Evolutionary conservation across 2,888 invertebrate species (phyloP).

Genomic region (Gymnocheta viridis): DNA sequence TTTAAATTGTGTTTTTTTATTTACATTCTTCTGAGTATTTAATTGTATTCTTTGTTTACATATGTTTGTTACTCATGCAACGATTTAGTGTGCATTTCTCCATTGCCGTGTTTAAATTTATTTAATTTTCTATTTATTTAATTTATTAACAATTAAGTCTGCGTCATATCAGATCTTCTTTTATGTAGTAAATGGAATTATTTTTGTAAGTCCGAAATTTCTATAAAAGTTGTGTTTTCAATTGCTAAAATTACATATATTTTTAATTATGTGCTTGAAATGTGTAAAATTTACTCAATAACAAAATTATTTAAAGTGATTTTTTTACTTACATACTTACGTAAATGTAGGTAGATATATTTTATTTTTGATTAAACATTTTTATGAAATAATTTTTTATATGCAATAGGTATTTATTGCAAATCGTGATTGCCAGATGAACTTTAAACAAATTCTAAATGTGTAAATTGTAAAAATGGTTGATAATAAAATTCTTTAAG

Average conservation of each 20-base stretch:
- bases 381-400: too few species aligned
- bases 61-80: neutral
- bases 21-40: neutral
- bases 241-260: neutral
- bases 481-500: too few species aligned
- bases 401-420: too few species aligned
- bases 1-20: constrained; percentile 25
- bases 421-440: too few species aligned
- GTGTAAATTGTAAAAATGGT: too few species aligned
- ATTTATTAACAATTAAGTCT: constrained; percentile 18
- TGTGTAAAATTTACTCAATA: neutral
- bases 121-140: constrained; percentile 25
- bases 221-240: too few species aligned
- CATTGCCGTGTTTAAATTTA: constrained; percentile 23
- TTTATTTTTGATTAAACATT: too few species aligned
- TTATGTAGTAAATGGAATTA: constrained; percentile 16
- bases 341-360: too few species aligned
- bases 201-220: constrained; percentile 51
- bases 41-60: constrained; percentile 18
- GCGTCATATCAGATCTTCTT: neutral
- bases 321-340: too few species aligned
- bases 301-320: too few species aligned
- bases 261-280: neutral
- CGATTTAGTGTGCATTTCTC: constrained; percentile 49
- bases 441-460: too few species aligned